Evolutionary conservation across 2,888 invertebrate species (phyloP).

Genomic region (Andrena dorsata): DNA sequence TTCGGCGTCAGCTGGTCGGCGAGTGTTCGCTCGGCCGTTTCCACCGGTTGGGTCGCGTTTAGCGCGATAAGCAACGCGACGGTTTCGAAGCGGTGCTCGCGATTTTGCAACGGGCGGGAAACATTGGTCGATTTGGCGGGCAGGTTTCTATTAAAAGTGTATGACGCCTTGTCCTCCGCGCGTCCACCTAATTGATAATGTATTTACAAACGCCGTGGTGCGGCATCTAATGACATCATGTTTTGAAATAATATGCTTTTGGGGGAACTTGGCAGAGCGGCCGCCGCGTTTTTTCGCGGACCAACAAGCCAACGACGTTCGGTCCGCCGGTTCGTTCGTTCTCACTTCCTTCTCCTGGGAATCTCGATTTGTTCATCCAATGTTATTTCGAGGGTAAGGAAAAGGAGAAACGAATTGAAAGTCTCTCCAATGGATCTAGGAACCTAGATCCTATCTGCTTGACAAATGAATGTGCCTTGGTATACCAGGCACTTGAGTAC

Average conservation of each 20-base stretch:
- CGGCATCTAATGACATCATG: conserved; percentile 69
- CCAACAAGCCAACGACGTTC: conserved; percentile 11
- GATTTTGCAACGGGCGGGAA: conserved; percentile 58
- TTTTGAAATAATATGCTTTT: conserved; percentile 70
- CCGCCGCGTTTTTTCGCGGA: not conserved
- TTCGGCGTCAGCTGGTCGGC: not conserved
- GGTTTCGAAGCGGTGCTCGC: not conserved
- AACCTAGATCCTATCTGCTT: too few relatives aligned
- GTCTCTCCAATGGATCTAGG: not conserved
- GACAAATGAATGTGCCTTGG: too few relatives aligned
- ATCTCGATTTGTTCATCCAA: not conserved
- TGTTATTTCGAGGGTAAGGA: not conserved
- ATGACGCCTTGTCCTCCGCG: conserved; percentile 60
- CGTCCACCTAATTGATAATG: conserved; percentile 66
- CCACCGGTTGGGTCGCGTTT: not conserved
- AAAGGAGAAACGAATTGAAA: not conserved
- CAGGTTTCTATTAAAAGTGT: conserved; percentile 64
- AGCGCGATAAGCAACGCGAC: conserved; percentile 8
- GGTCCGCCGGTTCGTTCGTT: not conserved
- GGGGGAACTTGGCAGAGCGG: conserved; percentile 62
- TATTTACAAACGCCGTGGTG: conserved; percentile 53
- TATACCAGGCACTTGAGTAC: too few relatives aligned
- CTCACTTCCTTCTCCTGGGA: not conserved
- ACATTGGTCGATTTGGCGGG: conserved; percentile 33
- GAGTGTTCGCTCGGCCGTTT: not conserved